Percentiles rank a stretch among this genome's conserved stretches.
These are phyloP conservation scores for Orthochromis indermauri DNA, from an alignment of 2,113 vertebrate species.

Conservation along the genomic window DNA sequence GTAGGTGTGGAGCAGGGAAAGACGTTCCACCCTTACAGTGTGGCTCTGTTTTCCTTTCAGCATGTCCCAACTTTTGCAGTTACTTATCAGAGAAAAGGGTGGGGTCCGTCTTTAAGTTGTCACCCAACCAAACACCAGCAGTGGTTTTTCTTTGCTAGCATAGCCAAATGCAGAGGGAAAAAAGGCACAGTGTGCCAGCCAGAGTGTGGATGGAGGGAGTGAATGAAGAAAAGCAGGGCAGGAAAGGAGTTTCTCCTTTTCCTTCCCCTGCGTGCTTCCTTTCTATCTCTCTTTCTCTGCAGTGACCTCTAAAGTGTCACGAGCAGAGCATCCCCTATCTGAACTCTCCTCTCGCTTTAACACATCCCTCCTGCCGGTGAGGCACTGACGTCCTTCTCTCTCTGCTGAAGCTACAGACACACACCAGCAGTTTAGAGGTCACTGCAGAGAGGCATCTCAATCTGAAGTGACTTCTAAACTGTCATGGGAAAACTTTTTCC, in stretches of 20 bases:
- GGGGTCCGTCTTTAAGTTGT: background rate
- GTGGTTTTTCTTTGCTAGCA: background rate
- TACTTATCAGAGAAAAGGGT: background rate
- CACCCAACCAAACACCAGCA: background rate
- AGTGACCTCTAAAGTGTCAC: slow-evolving; percentile 30
- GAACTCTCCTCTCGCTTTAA: slow-evolving; percentile 16
- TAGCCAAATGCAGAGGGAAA: background rate
- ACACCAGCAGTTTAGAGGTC: background rate
- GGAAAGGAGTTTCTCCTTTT: slow-evolving; percentile 59
- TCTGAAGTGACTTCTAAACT: background rate
- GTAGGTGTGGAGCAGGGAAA: background rate
- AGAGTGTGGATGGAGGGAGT: background rate
- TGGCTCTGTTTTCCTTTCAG: background rate
- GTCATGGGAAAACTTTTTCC: background rate
- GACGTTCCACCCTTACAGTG: background rate
- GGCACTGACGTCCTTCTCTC: background rate
- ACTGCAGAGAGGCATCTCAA: background rate
- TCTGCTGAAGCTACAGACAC: background rate
- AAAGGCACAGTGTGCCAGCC: background rate
- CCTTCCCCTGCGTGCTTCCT: slow-evolving; percentile 29
- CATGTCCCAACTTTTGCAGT: background rate
- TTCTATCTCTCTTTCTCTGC: slow-evolving; percentile 10
- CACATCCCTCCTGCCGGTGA: slow-evolving; percentile 32
- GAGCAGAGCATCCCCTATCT: slow-evolving; percentile 19
- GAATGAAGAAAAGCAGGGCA: slow-evolving; percentile 7